A percentile compares a stretch with the other conserved stretches of the same genome.
Conservation (phyloP, 2,888 invertebrate species). For the Lissocephala sabroskyi region DNA sequence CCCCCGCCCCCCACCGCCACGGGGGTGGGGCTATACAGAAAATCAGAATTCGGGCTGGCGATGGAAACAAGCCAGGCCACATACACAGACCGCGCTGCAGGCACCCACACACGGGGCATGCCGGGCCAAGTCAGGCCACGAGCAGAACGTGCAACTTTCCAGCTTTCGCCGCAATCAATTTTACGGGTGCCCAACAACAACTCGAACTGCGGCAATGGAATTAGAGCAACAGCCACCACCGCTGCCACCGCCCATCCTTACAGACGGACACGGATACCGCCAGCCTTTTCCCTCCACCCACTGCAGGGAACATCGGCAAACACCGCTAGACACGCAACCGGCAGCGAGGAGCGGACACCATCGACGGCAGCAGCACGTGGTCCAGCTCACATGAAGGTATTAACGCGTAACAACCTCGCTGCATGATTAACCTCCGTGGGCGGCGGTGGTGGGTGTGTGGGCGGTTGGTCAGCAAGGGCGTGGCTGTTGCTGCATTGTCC, state of each 20-base stretch:
- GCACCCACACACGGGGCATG: conserved; percentile 3
- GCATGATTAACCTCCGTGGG: conserved; percentile 68
- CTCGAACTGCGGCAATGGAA: conserved; percentile 27
- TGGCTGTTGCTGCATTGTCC: conserved; percentile 19
- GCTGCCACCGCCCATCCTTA: conserved; percentile 3
- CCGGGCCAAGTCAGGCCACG: conserved; percentile 60
- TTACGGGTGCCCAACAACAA: conserved; percentile 52
- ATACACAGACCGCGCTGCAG: conserved; percentile 12
- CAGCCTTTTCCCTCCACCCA: too few relatives aligned
- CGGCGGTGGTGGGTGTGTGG: conserved; percentile 13
- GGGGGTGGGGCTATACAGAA: not conserved
- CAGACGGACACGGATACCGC: conserved; percentile 5
- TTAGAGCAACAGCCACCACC: conserved; percentile 45
- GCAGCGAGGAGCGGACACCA: conserved; percentile 8
- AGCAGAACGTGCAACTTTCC: conserved; percentile 68
- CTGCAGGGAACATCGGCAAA: conserved; percentile 19
- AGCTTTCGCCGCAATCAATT: conserved; percentile 67
- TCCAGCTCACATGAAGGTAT: conserved; percentile 72
- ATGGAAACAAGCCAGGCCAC: conserved; percentile 37
- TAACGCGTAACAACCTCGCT: conserved; percentile 71
- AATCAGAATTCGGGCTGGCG: conserved; percentile 3
- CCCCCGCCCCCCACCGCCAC: too few relatives aligned
- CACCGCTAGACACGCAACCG: conserved; percentile 41
- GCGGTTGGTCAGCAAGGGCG: conserved; percentile 9
- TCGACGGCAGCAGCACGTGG: conserved; percentile 65